phyloP scores from a whole-genome alignment of 2,888 invertebrate genomes.

The Drosophila atripex region DNA sequence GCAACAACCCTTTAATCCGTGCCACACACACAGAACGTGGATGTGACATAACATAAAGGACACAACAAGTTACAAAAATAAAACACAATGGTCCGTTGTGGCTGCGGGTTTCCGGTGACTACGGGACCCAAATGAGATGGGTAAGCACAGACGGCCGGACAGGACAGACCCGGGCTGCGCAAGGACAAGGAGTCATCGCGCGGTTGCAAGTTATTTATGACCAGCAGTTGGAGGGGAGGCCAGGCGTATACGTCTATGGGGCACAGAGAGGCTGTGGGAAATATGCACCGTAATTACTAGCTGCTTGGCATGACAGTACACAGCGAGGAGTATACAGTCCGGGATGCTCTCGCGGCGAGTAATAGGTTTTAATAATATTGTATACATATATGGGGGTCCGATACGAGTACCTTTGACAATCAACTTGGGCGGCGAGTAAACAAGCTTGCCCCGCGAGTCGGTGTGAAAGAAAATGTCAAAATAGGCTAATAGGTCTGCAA shows the following conservation, averaged over 20 bases:
- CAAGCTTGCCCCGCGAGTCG: constrained; percentile 88
- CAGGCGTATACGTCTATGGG: neutral
- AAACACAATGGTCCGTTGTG: constrained; percentile 29
- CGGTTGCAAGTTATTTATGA: constrained; percentile 78
- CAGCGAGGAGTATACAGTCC: constrained; percentile 43
- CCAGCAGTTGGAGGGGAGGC: constrained; percentile 45
- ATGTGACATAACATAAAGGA: constrained; percentile 74
- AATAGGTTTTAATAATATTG: neutral
- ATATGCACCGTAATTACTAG: constrained; percentile 58
- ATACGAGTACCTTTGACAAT: constrained; percentile 88
- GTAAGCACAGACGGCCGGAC: constrained; percentile 43
- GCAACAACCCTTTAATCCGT: constrained; percentile 36
- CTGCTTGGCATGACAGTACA: constrained; percentile 50
- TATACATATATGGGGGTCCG: constrained; percentile 14
- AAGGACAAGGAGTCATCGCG: constrained; percentile 22
- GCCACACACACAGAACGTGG: constrained; percentile 56
- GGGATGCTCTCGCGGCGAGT: neutral
- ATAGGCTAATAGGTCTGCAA: constrained; percentile 90
- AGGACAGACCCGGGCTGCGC: constrained; percentile 45
- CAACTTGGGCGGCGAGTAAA: constrained; percentile 88
- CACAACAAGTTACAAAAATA: constrained; percentile 69
- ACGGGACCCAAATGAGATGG: constrained; percentile 57
- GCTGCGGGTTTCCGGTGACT: constrained; percentile 15
- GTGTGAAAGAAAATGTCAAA: constrained; percentile 90
- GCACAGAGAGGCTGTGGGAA: constrained; percentile 29